Evolutionary conservation across 2,797 vertebrate genomes (phyloP), one percentile per base, ranked within the genome.

Genomic region (Enteromius anoplus): DNA sequence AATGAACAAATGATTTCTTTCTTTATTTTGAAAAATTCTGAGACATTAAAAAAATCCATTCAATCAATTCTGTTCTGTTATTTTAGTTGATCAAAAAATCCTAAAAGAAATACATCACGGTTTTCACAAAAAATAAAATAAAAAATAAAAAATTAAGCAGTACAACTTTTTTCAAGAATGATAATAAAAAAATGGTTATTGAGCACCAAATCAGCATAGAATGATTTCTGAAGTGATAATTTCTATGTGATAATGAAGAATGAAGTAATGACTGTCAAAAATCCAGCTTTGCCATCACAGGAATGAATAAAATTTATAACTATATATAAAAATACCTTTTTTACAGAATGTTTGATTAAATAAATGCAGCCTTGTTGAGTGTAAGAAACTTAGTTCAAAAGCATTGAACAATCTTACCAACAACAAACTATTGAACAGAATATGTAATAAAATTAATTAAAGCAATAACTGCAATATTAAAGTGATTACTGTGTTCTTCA

Each of bases 401-500:
- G 9, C 21, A 2, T 69, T 45, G 14, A 23, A 8, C 23, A 26
- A 26, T 45, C n/a, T 26, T 26, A 8, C 42, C n/a, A 47, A 47
- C 40, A 3, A 14, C 14, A 26, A 26, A 47, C 6, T 3, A 9
- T 70, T 47, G 6, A 26, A 2, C 32, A 23, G 26, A 64, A 64
- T 64, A 32, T 32, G 26, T 64, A 32, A 64, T 32, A 17, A 64
- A 45, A 45, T 45, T 45, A 45, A 45, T 26, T 1, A 11, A 45
- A 17, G 19, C 23, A n/a, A 23, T 78, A 64, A 26, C 17, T 0
- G 37, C 19, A 60, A 76, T 34, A 37, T 9, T 70, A 73, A 64
- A 51, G 34, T 15, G 5, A 45, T 60, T 83, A n/a, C 85, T 45
- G 45, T 81, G 8, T 92, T 78, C 86, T 80, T 1, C 85, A 99